These are phyloP conservation scores for Struthio camelus DNA, from an alignment of 2,113 vertebrate species.

Conservation along the genomic window DNA sequence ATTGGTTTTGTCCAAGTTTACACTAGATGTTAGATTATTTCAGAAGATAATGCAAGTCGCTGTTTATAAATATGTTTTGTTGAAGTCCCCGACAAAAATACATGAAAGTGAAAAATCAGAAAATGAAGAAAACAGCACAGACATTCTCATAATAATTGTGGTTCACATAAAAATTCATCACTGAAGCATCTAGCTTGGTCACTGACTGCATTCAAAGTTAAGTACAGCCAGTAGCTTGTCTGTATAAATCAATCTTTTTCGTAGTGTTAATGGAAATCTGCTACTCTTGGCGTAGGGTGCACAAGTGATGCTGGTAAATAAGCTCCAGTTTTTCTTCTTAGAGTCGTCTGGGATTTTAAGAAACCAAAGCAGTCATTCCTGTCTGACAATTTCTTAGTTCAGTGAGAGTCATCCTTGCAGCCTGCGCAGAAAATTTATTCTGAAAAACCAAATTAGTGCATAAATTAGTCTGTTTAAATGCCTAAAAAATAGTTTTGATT, in stretches of 20 bases:
- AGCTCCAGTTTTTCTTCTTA: slow-evolving; percentile 38
- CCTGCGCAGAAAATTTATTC: slow-evolving; percentile 42
- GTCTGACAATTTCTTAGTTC: slow-evolving; percentile 43
- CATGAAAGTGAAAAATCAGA: slow-evolving; percentile 49
- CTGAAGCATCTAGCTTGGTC: slow-evolving; percentile 34
- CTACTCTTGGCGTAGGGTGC: slow-evolving; percentile 17
- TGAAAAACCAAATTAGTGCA: slow-evolving; percentile 20
- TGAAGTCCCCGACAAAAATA: slow-evolving; percentile 41
- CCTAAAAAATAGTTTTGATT: slow-evolving; percentile 1
- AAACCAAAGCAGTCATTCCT: background rate
- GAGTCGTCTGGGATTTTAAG: slow-evolving; percentile 36
- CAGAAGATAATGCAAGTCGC: slow-evolving; percentile 34
- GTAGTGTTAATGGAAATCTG: slow-evolving; percentile 50
- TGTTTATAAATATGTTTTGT: slow-evolving; percentile 41
- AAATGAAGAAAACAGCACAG: slow-evolving; percentile 41
- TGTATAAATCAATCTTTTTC: slow-evolving; percentile 61
- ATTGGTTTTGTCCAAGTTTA: slow-evolving; percentile 52
- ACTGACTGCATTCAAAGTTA: slow-evolving; percentile 53
- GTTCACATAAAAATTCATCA: slow-evolving; percentile 60
- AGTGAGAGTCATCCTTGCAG: slow-evolving; percentile 35
- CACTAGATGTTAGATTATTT: slow-evolving; percentile 49
- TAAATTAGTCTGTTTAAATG: slow-evolving; percentile 54
- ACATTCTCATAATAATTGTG: slow-evolving; percentile 50
- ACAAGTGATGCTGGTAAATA: slow-evolving; percentile 63
- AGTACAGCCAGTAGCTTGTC: slow-evolving; percentile 52